Evolutionary conservation across 2,113 vertebrate genomes (phyloP).

Genomic region (Rhegmatorhina hoffmannsi): DNA sequence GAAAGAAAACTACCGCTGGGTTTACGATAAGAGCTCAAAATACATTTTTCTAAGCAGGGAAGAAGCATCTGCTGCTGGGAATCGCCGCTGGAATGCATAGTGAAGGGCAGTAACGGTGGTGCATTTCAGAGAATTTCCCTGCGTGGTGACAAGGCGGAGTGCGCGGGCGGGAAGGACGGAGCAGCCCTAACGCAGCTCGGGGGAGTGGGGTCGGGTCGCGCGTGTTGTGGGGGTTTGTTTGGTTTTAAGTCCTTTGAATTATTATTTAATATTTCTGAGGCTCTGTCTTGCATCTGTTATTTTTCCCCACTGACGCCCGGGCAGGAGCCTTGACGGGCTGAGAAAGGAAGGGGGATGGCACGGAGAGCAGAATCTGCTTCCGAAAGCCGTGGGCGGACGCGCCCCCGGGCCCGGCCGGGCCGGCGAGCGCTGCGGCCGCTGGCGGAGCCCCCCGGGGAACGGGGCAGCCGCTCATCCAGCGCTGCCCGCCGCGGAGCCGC

Average conservation of each 20-base stretch:
- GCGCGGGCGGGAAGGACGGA: not conserved
- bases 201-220: not conserved
- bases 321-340: not conserved
- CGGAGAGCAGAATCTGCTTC: not conserved
- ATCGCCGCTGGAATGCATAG: not conserved
- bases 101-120: not conserved
- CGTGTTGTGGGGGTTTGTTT: accelerated
- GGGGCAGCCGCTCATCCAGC: not conserved
- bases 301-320: not conserved
- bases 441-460: not conserved
- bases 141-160: not conserved
- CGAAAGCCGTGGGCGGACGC: not conserved
- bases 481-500: not conserved
- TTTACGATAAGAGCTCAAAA: not conserved
- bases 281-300: not conserved
- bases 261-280: not conserved
- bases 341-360: not conserved
- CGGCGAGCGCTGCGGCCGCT: not conserved
- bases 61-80: not conserved
- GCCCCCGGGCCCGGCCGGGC: not conserved
- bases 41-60: not conserved
- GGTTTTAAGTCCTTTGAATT: not conserved
- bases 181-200: not conserved
- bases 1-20: not conserved
- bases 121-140: not conserved